phyloP scores from a whole-genome alignment of 2,797 vertebrate species.

The Graptemys geographica region DNA sequence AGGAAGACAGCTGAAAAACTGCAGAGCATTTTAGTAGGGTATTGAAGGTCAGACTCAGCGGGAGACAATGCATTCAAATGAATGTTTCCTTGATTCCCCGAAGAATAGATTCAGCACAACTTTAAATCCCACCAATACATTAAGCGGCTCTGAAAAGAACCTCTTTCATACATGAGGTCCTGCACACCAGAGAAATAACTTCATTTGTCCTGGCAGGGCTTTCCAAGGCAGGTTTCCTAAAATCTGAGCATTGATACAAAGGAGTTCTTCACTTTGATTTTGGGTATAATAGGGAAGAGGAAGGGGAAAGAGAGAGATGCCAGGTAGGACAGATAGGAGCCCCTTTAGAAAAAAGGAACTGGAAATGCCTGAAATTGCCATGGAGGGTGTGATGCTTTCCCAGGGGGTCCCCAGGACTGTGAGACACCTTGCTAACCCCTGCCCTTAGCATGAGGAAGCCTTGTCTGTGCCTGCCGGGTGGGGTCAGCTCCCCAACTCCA shows the following conservation, averaged over 20 bases:
- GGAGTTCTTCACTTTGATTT: neutral
- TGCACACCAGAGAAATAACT: neutral
- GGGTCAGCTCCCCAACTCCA: neutral
- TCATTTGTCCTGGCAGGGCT: constrained; percentile 1
- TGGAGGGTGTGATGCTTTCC: neutral
- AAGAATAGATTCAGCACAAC: constrained; percentile 59
- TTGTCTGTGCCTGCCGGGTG: neutral
- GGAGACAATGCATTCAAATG: constrained; percentile 65
- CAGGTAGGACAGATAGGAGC: neutral
- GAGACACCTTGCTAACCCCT: neutral
- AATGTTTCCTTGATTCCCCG: constrained; percentile 39
- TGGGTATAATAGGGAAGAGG: neutral
- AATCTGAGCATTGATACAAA: neutral
- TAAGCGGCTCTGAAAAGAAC: neutral
- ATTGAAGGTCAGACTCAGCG: constrained; percentile 62
- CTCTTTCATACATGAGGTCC: neutral
- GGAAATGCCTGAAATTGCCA: neutral
- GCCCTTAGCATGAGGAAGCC: neutral
- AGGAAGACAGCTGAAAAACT: constrained; percentile 13
- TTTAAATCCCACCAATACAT: constrained; percentile 61
- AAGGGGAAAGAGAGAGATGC: neutral
- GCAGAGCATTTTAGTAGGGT: neutral
- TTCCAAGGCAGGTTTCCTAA: neutral
- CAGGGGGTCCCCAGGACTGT: neutral
- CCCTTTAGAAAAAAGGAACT: neutral